Conservation (phyloP, 2,797 vertebrate species). For the Molossus alvarezi region DNA sequence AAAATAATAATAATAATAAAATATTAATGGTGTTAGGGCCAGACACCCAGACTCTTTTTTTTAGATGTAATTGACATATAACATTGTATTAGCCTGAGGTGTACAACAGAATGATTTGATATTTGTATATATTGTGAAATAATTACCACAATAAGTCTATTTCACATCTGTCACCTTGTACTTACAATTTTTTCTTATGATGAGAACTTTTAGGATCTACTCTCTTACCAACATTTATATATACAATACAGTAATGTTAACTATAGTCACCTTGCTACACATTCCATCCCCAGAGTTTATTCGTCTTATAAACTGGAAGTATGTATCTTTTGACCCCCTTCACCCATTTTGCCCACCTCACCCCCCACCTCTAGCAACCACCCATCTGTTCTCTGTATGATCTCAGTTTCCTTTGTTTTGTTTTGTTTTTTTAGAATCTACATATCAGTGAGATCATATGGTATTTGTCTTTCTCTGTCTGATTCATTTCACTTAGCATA, state of each 20-base stretch:
- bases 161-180: background rate
- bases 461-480: background rate
- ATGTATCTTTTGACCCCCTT: background rate
- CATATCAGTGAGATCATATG: background rate
- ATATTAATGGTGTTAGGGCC: background rate
- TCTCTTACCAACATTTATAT: background rate
- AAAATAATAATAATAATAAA: background rate
- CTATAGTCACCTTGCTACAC: background rate
- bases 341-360: background rate
- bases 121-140: background rate
- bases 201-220: constrained; percentile 13
- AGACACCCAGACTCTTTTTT: background rate
- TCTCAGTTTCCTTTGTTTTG: background rate
- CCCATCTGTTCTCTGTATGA: background rate
- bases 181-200: background rate
- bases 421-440: background rate
- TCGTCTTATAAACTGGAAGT: background rate
- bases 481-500: background rate
- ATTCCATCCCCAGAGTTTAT: background rate
- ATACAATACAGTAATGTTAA: background rate
- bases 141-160: background rate
- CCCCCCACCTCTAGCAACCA: background rate
- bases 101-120: background rate
- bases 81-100: background rate
- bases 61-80: background rate